Evolutionary conservation across 2,888 invertebrate species (phyloP).

Genomic region (Philhelius pedissequus): DNA sequence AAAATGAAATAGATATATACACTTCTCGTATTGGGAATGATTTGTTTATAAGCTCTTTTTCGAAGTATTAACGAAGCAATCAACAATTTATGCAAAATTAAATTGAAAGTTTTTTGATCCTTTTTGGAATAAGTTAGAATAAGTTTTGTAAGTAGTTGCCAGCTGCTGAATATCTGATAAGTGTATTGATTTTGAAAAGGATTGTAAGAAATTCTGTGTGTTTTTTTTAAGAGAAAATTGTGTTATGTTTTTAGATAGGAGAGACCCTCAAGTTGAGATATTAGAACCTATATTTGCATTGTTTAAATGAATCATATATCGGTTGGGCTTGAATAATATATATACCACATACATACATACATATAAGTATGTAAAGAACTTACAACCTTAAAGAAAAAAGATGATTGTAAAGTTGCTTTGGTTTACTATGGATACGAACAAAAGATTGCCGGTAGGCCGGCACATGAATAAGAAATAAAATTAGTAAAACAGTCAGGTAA

Average conservation of each 20-base stretch:
- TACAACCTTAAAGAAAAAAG: too few species aligned
- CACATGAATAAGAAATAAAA: too few species aligned
- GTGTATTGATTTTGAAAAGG: constrained; percentile 20
- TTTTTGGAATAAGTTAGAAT: neutral
- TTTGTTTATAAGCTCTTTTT: constrained; percentile 2
- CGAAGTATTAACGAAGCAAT: constrained; percentile 48
- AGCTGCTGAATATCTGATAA: constrained; percentile 45
- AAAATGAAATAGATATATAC: too few species aligned
- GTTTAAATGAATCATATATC: too few species aligned
- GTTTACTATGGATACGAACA: too few species aligned
- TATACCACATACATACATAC: too few species aligned
- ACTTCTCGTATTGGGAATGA: neutral
- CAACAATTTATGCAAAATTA: constrained; percentile 52
- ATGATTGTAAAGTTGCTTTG: too few species aligned
- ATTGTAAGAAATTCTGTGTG: neutral
- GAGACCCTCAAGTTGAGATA: too few species aligned
- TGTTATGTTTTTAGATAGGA: neutral
- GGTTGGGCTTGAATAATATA: too few species aligned
- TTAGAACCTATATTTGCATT: neutral
- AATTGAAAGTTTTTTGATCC: neutral
- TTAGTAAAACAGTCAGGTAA: too few species aligned
- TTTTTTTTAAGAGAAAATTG: neutral
- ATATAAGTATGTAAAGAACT: too few species aligned
- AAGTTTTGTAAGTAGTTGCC: constrained; percentile 37
- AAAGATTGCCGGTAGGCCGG: too few species aligned